Evolutionary conservation across 2,113 vertebrate genomes (phyloP).

Genomic region (Pedionomus torquatus): DNA sequence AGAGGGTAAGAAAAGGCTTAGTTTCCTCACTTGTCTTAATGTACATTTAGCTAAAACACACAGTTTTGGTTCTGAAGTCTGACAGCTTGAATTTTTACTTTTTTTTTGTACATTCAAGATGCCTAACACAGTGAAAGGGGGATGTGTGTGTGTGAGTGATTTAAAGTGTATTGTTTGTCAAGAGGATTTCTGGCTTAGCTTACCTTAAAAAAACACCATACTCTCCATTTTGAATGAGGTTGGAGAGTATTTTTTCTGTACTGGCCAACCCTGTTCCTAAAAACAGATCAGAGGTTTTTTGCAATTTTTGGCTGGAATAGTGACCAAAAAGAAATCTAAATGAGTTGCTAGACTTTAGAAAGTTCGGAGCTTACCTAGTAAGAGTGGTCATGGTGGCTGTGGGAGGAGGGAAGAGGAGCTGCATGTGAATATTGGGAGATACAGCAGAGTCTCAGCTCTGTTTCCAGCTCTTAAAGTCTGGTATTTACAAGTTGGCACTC

Average conservation of each 20-base stretch:
- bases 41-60: not conserved
- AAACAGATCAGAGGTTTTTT: not conserved
- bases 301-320: not conserved
- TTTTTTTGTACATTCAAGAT: not conserved
- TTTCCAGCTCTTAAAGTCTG: not conserved
- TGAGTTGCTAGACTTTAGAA: not conserved
- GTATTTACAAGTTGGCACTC: not conserved
- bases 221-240: not conserved
- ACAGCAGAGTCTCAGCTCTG: not conserved
- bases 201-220: not conserved
- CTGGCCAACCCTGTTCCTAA: not conserved
- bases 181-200: not conserved
- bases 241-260: not conserved
- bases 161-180: not conserved
- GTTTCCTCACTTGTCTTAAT: not conserved
- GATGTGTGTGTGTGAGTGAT: not conserved
- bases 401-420: not conserved
- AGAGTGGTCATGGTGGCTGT: not conserved
- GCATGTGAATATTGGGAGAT: not conserved
- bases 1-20: conserved; percentile 5
- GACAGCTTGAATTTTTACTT: not conserved
- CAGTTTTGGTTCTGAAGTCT: not conserved
- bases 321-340: not conserved
- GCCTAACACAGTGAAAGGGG: not conserved
- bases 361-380: not conserved